phyloP scores from a whole-genome alignment of 2,797 vertebrate species.

The Poeciliopsis presidionis region DNA sequence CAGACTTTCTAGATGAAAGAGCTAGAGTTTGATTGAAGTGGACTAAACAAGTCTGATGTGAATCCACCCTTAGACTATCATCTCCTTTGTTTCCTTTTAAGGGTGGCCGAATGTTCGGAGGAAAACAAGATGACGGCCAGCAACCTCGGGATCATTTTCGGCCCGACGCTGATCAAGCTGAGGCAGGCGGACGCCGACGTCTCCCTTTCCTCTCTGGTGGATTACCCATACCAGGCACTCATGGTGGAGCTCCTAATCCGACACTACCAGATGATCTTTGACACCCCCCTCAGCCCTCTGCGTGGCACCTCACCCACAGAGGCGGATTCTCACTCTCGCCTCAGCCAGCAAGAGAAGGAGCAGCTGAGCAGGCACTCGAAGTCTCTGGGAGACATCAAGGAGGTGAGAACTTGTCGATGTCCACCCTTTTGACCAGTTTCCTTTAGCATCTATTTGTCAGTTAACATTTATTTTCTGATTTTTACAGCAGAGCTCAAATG shows the following conservation, averaged over 20 bases:
- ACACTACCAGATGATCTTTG: slow-evolving; percentile 91
- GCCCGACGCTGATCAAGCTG: slow-evolving; percentile 90
- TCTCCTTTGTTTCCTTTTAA: slow-evolving; percentile 49
- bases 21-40: too few relatives aligned
- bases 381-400: slow-evolving; percentile 86
- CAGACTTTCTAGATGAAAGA: too few relatives aligned
- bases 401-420: slow-evolving; percentile 75
- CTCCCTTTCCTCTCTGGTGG: slow-evolving; percentile 93
- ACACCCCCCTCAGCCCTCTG: slow-evolving; percentile 78
- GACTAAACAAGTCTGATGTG: too few relatives aligned
- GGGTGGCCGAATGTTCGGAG: slow-evolving; percentile 89
- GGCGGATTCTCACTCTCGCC: slow-evolving; percentile 27
- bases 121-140: slow-evolving; percentile 98
- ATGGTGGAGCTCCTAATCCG: slow-evolving; percentile 92
- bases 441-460: not conserved
- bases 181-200: slow-evolving; percentile 89
- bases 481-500: slow-evolving; percentile 80
- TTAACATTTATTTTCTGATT: slow-evolving; percentile 35
- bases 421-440: not conserved
- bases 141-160: slow-evolving; percentile 97
- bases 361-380: slow-evolving; percentile 84
- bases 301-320: slow-evolving; percentile 56
- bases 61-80: not conserved
- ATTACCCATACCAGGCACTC: slow-evolving; percentile 94
- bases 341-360: slow-evolving; percentile 82